Evolutionary conservation across 2,888 invertebrate species (phyloP).

Genomic region (Rhabditoides inermis): DNA sequence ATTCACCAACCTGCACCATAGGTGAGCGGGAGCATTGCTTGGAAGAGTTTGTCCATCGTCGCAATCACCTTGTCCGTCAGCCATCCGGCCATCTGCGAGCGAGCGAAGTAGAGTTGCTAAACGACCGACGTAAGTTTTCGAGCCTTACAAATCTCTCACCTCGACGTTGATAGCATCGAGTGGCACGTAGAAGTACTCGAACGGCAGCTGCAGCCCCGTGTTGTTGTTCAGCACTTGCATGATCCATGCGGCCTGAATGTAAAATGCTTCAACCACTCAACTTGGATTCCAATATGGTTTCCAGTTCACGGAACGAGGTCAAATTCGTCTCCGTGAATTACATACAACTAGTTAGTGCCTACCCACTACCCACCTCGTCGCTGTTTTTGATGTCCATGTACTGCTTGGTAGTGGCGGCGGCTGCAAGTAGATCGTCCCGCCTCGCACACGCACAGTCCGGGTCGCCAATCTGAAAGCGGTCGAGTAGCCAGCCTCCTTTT

Average conservation of each 20-base stretch:
- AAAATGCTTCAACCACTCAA: no score
- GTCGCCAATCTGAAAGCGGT: constrained; percentile 31
- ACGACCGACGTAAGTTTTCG: background rate
- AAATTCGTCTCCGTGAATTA: constrained; percentile 7
- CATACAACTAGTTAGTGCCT: no score
- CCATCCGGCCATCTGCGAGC: constrained; percentile 16
- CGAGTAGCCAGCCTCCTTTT: no score
- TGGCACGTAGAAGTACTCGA: constrained; percentile 25
- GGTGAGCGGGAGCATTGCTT: no score
- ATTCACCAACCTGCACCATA: no score
- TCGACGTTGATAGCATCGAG: constrained; percentile 20
- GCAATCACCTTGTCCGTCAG: no score
- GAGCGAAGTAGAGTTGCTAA: background rate
- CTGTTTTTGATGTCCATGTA: constrained; percentile 20
- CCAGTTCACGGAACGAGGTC: constrained; percentile 7
- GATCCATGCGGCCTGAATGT: no score
- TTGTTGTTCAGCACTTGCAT: constrained; percentile 12
- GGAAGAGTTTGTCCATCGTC: no score
- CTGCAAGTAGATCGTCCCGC: constrained; percentile 18
- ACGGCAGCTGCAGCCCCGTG: constrained; percentile 12
- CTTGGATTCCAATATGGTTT: no score
- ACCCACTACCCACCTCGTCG: constrained; percentile 17
- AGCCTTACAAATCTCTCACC: no score
- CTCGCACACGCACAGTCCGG: constrained; percentile 20
- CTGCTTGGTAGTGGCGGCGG: no score